Evolutionary conservation across 2,888 invertebrate species (phyloP), one percentile per base, ranked within the genome.

Genomic region (Dorcus parallelipipedus): DNA sequence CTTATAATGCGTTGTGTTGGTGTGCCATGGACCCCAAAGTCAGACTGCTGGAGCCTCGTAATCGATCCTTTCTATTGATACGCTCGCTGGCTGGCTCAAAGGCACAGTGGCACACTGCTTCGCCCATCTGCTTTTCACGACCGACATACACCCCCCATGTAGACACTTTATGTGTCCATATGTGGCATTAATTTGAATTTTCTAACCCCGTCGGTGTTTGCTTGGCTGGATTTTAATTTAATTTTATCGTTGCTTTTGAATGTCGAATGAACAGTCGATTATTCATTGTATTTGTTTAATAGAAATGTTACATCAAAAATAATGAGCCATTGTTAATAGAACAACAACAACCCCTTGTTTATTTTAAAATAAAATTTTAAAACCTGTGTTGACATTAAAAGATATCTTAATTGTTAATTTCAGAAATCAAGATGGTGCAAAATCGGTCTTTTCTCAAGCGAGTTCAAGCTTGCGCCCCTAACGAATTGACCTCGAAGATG

Each of bases 41-140:
- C 51, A 56, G 56, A 56, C 56, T 51, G 49, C 50, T 33, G 56
- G 56, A 56, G 56, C 56, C 56, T 42, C 9, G 14, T 10, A 10
- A 51, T 50, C 50, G 56, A 56, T 56, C 56, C 50, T 50, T 56
- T 51, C 43, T 38, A 14, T 17, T 17, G 42, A 14, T 42, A 33
- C 7, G 26, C 26, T 33, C 26, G 26, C 42, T 7, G 10, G 10
- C 42, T 10, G 14, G 14, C 42, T 10, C 42, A 10, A 42, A 42
- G 5, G 42, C 42, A 42, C 17, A 10, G 42, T 42, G 10, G 10
- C 42, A 10, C 42, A 17, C 10, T 42, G 9, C 42, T 10, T 42
- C 10, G 10, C 42, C 42, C 42, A 14, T 10, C 42, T 10, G 10
- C 42, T 42, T 7, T 10, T 42, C 17, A 14, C 42, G 14, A 42